A percentile compares a stretch with the other conserved stretches of the same genome.
phyloP scores from a whole-genome alignment of 2,797 vertebrate genomes.

The Oreochromis grahami region DNA sequence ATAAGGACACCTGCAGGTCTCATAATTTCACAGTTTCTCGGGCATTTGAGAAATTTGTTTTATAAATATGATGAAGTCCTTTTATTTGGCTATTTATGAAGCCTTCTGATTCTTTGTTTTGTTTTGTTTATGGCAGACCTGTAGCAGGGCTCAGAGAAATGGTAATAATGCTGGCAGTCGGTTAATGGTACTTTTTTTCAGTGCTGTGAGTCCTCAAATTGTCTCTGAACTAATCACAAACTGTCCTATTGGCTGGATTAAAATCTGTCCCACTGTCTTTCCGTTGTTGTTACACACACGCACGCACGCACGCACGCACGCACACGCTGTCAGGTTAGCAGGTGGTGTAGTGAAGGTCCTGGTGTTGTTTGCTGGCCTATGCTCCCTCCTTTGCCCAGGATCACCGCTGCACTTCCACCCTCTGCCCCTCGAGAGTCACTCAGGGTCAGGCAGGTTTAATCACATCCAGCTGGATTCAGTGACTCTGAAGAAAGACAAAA shows the following conservation, averaged over 20 bases:
- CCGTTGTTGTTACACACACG: not conserved
- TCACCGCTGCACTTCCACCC: not conserved
- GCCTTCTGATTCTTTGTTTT: not conserved
- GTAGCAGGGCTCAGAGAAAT: not conserved
- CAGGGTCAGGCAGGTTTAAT: slow-evolving; percentile 15
- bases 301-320: not conserved
- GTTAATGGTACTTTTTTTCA: not conserved
- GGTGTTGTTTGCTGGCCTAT: slow-evolving; percentile 23
- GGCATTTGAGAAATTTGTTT: not conserved
- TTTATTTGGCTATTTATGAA: not conserved
- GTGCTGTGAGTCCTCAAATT: not conserved
- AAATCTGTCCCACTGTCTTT: not conserved
- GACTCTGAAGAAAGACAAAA: not conserved
- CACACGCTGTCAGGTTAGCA: slow-evolving; percentile 2
- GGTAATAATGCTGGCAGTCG: not conserved
- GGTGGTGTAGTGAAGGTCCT: slow-evolving; percentile 5
- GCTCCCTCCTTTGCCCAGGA: not conserved
- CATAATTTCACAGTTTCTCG: not conserved
- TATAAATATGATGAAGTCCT: not conserved
- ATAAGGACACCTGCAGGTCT: not conserved
- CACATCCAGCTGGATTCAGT: slow-evolving; percentile 20
- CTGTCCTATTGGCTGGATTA: not conserved
- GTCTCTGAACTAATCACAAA: not conserved
- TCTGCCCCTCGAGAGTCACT: not conserved
- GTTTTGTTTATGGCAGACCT: not conserved